Conservation (phyloP, 2,888 invertebrate species). For the Argyra leucocephala region DNA sequence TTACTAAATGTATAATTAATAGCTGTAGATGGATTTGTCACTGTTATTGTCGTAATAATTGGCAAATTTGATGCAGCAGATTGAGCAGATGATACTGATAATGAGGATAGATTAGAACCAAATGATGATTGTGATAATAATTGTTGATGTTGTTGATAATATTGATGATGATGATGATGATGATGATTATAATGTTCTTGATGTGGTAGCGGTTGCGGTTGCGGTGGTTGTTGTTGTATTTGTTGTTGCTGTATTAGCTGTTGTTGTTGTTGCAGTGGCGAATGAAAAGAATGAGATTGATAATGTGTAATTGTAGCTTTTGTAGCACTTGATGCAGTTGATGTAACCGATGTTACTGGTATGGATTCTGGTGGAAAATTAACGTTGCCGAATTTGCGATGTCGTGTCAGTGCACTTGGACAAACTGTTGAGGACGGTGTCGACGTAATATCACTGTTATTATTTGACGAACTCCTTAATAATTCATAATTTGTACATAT, state of each 20-base stretch:
- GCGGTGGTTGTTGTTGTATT: constrained; percentile 7
- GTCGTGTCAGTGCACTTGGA: constrained; percentile 18
- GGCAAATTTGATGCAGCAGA: not conserved
- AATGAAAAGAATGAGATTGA: constrained; percentile 5
- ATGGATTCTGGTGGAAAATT: constrained; percentile 12
- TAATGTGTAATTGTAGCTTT: constrained; percentile 9
- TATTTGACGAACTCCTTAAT: constrained; percentile 19
- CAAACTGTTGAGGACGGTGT: constrained; percentile 13
- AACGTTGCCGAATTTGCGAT: constrained; percentile 17
- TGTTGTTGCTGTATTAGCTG: not conserved
- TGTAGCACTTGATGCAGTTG: constrained; percentile 2
- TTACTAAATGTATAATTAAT: too few species aligned
- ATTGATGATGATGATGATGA: too few species aligned
- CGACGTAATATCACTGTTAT: constrained; percentile 13
- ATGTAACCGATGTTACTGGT: not conserved
- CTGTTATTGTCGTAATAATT: not conserved
- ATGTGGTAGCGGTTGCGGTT: not conserved
- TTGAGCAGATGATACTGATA: not conserved
- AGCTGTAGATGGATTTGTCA: not conserved
- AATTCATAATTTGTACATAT: too few species aligned
- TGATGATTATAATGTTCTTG: not conserved
- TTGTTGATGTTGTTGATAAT: not conserved
- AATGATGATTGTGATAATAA: not conserved
- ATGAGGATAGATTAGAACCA: not conserved
- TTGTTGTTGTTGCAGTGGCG: not conserved